These are phyloP conservation scores for Lerema accius DNA, from an alignment of 1,140 invertebrate species.

Conservation along the genomic window DNA sequence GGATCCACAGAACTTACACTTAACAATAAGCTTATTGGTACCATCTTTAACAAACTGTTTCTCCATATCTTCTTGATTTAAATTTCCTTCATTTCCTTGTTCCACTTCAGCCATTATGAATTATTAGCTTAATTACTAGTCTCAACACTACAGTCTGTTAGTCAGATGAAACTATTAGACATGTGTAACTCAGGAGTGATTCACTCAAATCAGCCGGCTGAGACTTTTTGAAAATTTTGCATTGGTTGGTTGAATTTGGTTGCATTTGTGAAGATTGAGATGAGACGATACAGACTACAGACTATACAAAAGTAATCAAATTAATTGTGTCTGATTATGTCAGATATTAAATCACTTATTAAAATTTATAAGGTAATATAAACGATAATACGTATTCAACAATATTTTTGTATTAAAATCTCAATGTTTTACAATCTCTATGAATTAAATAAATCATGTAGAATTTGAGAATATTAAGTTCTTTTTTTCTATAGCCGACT, in stretches of 20 bases:
- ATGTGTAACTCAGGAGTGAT: too few relatives aligned
- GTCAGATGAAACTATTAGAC: slow-evolving; percentile 37
- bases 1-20: slow-evolving; percentile 89
- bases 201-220: slow-evolving; percentile 12
- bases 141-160: slow-evolving; percentile 9
- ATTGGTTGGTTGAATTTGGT: slow-evolving; percentile 7
- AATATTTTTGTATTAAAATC: too few relatives aligned
- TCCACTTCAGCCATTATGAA: slow-evolving; percentile 58
- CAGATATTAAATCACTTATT: too few relatives aligned
- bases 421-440: too few relatives aligned
- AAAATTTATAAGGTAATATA: too few relatives aligned
- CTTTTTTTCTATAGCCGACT: too few relatives aligned
- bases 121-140: not conserved
- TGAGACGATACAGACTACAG: not conserved
- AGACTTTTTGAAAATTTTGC: slow-evolving; percentile 38
- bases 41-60: slow-evolving; percentile 83
- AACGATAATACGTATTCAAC: too few relatives aligned
- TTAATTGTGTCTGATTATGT: too few relatives aligned
- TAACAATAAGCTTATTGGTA: slow-evolving; percentile 86
- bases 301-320: too few relatives aligned
- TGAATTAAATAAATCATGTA: too few relatives aligned
- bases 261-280: slow-evolving; percentile 6
- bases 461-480: too few relatives aligned
- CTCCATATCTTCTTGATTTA: slow-evolving; percentile 33
- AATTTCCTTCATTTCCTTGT: slow-evolving; percentile 36